Percentiles rank a stretch among this genome's conserved stretches.
Conservation (phyloP, 2,113 vertebrate species). For the Craseonycteris thonglongyai region DNA sequence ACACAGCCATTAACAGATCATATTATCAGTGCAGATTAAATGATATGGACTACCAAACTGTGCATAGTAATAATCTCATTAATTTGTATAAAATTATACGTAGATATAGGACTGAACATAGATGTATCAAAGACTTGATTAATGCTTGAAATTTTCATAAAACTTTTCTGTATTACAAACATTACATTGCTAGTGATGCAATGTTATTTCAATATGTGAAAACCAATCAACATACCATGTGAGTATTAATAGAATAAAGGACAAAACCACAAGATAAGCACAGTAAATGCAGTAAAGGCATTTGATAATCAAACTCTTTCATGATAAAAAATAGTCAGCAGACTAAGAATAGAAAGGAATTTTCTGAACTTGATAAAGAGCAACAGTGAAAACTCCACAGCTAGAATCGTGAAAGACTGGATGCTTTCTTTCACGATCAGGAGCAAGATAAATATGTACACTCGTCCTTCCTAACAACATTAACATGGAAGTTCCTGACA, state of each 20-base stretch:
- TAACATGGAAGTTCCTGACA: not conserved
- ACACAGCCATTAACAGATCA: not conserved
- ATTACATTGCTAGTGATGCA: not conserved
- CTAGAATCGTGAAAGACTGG: not conserved
- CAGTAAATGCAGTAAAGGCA: not conserved
- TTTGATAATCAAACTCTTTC: not conserved
- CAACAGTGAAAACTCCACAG: not conserved
- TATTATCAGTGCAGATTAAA: not conserved
- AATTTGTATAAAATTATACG: not conserved
- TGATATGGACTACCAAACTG: not conserved
- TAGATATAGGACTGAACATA: not conserved
- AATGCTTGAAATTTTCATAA: constrained; percentile 9
- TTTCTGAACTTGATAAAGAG: not conserved
- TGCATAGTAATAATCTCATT: not conserved
- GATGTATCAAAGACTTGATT: not conserved
- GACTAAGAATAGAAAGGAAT: not conserved
- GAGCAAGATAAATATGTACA: not conserved
- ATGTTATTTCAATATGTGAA: not conserved
- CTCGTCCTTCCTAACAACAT: too few relatives aligned
- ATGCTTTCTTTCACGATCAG: not conserved
- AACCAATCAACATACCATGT: not conserved
- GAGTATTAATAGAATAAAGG: not conserved
- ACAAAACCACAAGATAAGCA: not conserved
- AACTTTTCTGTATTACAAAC: not conserved
- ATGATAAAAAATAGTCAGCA: not conserved